Conservation (phyloP, 2,797 vertebrate genomes). For the Rhynchonycteris naso region DNA sequence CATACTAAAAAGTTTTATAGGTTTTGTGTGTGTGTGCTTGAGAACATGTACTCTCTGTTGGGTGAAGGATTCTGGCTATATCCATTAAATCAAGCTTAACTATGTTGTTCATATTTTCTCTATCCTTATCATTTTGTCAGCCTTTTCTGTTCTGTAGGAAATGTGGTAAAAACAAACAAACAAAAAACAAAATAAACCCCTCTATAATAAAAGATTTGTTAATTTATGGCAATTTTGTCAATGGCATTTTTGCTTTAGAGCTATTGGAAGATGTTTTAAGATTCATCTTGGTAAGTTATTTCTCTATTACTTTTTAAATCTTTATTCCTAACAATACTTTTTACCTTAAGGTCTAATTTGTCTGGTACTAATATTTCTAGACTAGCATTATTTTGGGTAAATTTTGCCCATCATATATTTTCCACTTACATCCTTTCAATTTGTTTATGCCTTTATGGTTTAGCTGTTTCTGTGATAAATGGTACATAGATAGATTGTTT, state of each 20-base stretch:
- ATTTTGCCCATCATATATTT: constrained; percentile 7
- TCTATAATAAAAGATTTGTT: constrained; percentile 6
- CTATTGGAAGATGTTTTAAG: not conserved
- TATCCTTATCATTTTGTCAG: constrained; percentile 6
- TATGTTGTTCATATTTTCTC: not conserved
- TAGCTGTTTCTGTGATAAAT: not conserved
- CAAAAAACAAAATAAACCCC: constrained; percentile 33
- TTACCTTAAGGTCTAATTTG: constrained; percentile 24
- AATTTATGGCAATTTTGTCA: constrained; percentile 8
- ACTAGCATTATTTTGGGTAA: constrained; percentile 3
- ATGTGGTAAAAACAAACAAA: not conserved
- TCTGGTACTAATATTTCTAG: not conserved
- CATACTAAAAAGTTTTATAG: not conserved
- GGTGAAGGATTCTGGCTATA: not conserved
- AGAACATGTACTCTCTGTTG: not conserved
- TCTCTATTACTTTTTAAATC: not conserved
- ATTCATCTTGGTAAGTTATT: constrained; percentile 12
- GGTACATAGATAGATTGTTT: constrained; percentile 4
- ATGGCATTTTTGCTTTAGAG: constrained; percentile 30
- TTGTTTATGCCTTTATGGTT: constrained; percentile 16
- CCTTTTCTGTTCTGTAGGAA: constrained; percentile 28
- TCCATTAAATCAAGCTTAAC: not conserved
- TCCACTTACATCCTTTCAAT: constrained; percentile 37
- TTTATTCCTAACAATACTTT: not conserved
- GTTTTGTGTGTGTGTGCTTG: not conserved